phyloP scores from a whole-genome alignment of 2,113 vertebrate genomes.

The Gorsachius goisagi region DNA sequence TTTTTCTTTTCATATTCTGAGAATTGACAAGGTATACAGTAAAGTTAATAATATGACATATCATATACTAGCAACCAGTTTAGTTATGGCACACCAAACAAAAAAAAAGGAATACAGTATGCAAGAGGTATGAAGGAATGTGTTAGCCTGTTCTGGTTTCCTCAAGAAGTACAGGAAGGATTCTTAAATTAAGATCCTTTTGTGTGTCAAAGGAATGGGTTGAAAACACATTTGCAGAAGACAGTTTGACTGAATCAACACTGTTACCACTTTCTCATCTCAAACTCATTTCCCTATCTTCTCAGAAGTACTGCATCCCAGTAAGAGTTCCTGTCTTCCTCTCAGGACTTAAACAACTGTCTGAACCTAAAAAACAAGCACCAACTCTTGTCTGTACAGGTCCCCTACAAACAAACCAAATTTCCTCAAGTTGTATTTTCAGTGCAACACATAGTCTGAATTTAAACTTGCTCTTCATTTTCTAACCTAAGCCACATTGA shows the following conservation, averaged over 20 bases:
- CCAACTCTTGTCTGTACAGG: not conserved
- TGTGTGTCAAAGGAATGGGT: not conserved
- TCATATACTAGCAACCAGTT: not conserved
- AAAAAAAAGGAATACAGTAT: not conserved
- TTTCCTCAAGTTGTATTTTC: not conserved
- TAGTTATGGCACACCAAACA: not conserved
- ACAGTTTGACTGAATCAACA: not conserved
- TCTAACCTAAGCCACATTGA: not conserved
- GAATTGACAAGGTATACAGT: not conserved
- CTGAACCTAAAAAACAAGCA: not conserved
- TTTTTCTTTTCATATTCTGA: slow-evolving; percentile 90
- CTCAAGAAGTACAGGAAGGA: not conserved
- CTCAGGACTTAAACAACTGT: not conserved
- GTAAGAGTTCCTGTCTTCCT: not conserved
- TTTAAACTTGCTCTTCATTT: not conserved
- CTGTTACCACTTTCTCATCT: not conserved
- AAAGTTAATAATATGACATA: not conserved
- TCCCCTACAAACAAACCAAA: not conserved
- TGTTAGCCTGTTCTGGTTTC: not conserved
- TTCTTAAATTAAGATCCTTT: not conserved
- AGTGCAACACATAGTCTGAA: not conserved
- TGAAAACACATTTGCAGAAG: not conserved
- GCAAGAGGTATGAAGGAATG: not conserved
- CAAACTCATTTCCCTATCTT: not conserved
- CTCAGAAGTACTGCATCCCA: not conserved